Evolutionary conservation across 2,113 vertebrate genomes (phyloP).

Genomic region (Myotis lucifugus): DNA sequence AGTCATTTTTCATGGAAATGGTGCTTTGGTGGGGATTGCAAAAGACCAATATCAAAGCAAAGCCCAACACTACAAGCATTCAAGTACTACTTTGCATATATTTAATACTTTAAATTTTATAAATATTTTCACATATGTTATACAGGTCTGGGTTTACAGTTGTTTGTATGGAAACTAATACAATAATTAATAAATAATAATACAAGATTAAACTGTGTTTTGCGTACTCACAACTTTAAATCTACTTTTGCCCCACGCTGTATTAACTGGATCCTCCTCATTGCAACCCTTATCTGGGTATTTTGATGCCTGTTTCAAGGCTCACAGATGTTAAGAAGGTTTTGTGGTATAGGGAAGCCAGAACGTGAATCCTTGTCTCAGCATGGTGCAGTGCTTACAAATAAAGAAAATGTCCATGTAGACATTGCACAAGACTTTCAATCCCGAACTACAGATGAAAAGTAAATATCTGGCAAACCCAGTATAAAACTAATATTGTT

Average conservation of each 20-base stretch:
- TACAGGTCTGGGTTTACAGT: background rate
- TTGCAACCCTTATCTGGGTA: background rate
- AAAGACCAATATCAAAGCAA: constrained; percentile 16
- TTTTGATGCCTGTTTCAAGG: background rate
- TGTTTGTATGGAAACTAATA: background rate
- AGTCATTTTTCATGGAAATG: constrained; percentile 48
- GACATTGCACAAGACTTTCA: background rate
- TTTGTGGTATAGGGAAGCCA: background rate
- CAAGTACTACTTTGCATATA: constrained; percentile 1
- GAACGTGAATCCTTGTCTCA: background rate
- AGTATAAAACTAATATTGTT: background rate
- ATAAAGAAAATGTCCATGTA: background rate
- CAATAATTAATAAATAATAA: background rate
- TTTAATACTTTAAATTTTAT: constrained; percentile 1
- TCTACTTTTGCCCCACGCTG: background rate
- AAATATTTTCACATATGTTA: background rate
- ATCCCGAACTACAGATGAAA: background rate
- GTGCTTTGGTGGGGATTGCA: background rate
- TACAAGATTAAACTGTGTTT: background rate
- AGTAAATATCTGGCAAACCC: background rate
- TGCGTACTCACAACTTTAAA: background rate
- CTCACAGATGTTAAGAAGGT: background rate
- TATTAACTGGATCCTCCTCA: background rate
- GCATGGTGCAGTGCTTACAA: background rate
- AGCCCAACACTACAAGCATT: background rate